phyloP scores from a whole-genome alignment of 2,797 vertebrate species.

The Eupleurogrammus muticus region DNA sequence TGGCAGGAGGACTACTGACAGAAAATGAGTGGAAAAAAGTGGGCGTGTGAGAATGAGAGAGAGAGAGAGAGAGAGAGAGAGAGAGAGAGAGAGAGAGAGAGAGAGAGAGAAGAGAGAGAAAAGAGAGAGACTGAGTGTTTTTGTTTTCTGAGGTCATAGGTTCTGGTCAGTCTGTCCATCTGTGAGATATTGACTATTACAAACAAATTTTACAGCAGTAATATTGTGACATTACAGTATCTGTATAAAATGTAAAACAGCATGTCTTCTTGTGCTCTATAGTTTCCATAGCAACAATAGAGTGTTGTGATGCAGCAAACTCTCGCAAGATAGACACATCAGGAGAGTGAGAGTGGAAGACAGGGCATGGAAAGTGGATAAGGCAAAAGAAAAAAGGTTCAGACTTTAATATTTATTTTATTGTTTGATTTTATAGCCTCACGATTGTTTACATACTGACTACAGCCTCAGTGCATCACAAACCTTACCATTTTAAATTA shows the following conservation, averaged over 20 bases:
- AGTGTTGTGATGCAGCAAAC: conserved; percentile 70
- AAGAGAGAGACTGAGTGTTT: conserved; percentile 3
- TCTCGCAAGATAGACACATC: conserved; percentile 44
- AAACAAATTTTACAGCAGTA: conserved; percentile 6
- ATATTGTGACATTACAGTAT: conserved; percentile 12
- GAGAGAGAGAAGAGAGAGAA: background rate
- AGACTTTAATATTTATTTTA: background rate
- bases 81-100: conserved; percentile 1
- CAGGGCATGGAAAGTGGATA: background rate
- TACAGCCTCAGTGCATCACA: background rate
- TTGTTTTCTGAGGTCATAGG: conserved; percentile 10
- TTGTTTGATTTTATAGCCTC: conserved; percentile 13
- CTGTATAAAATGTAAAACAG: conserved; percentile 39
- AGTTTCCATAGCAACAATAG: conserved; percentile 66
- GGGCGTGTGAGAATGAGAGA: conserved; percentile 25
- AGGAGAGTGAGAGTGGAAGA: background rate
- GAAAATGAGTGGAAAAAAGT: conserved; percentile 39
- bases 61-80: background rate
- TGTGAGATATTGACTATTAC: conserved; percentile 27
- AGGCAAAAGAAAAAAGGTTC: background rate
- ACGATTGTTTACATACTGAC: background rate
- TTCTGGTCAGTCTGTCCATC: background rate
- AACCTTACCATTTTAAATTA: no score
- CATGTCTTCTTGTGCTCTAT: conserved; percentile 8
- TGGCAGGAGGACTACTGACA: conserved; percentile 37